phyloP scores from a whole-genome alignment of 2,113 vertebrate species.

The Hepsetus odoe region DNA sequence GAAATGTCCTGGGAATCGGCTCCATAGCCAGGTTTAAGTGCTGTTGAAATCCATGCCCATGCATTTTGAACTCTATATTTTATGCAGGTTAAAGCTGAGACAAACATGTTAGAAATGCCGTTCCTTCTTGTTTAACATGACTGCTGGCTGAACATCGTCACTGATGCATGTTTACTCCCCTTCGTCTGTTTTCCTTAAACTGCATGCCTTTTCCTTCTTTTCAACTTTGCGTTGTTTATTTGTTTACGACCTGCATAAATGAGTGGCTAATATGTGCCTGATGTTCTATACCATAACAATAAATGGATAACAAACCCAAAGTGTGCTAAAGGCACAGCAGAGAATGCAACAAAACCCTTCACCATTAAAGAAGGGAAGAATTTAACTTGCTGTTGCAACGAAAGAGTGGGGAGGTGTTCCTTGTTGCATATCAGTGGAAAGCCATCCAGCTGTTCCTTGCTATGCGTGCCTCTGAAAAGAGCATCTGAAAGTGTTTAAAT shows the following conservation, averaged over 20 bases:
- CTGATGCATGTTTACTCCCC: slow-evolving; percentile 22
- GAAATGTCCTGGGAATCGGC: slow-evolving; percentile 14
- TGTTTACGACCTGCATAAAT: slow-evolving; percentile 35
- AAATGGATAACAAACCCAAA: slow-evolving; percentile 39
- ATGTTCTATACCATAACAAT: slow-evolving; percentile 37
- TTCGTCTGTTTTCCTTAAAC: slow-evolving; percentile 42
- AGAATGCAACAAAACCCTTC: not conserved
- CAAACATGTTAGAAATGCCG: not conserved
- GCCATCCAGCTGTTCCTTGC: slow-evolving; percentile 23
- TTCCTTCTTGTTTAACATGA: not conserved
- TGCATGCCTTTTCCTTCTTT: slow-evolving; percentile 20
- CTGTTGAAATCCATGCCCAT: not conserved
- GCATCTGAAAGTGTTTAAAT: slow-evolving; percentile 45
- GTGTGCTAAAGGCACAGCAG: slow-evolving; percentile 20
- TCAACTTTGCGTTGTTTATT: slow-evolving; percentile 38
- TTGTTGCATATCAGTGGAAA: slow-evolving; percentile 29
- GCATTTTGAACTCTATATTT: not conserved
- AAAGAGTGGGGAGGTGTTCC: slow-evolving; percentile 12
- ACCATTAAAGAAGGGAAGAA: not conserved
- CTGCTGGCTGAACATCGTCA: slow-evolving; percentile 19
- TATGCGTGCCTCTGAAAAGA: slow-evolving; percentile 17
- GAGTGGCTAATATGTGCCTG: slow-evolving; percentile 43
- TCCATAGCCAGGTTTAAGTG: not conserved
- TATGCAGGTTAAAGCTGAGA: not conserved
- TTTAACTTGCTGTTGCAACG: slow-evolving; percentile 13